These are phyloP conservation scores for Plecturocebus donacophilus DNA, from an alignment of 2,113 vertebrate species.

Conservation along the genomic window DNA sequence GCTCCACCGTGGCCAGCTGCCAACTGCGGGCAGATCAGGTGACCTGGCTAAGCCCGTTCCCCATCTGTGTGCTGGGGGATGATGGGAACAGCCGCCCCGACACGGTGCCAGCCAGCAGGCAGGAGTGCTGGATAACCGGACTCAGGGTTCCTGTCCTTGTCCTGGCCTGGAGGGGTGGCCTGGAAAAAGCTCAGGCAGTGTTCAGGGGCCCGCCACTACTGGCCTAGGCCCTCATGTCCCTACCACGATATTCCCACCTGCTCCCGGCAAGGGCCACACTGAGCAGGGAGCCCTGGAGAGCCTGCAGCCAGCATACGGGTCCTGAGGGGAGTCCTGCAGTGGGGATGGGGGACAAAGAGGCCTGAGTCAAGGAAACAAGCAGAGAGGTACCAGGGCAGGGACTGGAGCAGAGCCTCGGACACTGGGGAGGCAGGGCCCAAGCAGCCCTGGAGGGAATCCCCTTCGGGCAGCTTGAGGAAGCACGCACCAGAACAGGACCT, in stretches of 20 bases:
- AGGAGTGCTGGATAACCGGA: fast-evolving
- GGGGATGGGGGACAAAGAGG: no score
- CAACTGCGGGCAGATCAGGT: background rate
- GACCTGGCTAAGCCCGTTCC: background rate
- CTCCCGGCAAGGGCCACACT: background rate
- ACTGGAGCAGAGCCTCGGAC: fast-evolving
- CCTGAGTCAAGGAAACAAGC: background rate
- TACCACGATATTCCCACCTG: background rate
- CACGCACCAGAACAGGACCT: background rate
- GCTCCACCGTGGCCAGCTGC: background rate
- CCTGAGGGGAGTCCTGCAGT: no score
- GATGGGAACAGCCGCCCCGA: fast-evolving
- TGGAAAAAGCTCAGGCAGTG: no score
- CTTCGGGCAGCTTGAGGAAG: background rate
- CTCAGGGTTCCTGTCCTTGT: fast-evolving
- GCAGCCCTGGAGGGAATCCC: background rate
- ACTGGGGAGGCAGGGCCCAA: background rate
- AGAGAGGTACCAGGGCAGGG: fast-evolving
- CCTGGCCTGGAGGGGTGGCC: background rate
- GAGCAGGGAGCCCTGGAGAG: no score
- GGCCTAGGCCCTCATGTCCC: background rate
- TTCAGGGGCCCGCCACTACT: background rate
- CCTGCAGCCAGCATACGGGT: fast-evolving
- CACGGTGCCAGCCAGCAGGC: fast-evolving
- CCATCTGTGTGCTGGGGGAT: background rate